Evolutionary conservation across 2,113 vertebrate genomes (phyloP).

Genomic region (Toxotes jaculatrix): DNA sequence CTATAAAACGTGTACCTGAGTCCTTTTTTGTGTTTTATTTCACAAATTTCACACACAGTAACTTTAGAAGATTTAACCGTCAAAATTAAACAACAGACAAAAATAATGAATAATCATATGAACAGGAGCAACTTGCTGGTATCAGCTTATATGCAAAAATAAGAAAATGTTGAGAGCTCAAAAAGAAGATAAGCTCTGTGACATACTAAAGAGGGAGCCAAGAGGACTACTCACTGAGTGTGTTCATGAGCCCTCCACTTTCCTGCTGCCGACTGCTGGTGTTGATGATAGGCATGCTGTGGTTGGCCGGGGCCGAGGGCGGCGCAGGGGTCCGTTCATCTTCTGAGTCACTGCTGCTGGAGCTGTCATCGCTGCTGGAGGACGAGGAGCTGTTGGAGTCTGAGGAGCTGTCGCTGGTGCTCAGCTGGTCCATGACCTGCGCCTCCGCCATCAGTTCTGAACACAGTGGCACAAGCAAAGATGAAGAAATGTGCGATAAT

Average conservation of each 20-base stretch:
- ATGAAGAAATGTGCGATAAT: neutral
- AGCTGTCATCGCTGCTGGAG: slow-evolving; percentile 92
- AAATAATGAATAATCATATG: no score
- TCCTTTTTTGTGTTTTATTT: neutral
- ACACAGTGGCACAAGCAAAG: neutral
- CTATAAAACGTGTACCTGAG: neutral
- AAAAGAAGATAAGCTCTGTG: neutral
- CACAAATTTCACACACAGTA: neutral
- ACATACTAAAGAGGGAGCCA: neutral
- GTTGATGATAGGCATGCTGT: slow-evolving; percentile 83
- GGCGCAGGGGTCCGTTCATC: slow-evolving; percentile 74
- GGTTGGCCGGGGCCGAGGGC: slow-evolving; percentile 66
- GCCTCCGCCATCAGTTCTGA: slow-evolving; percentile 97
- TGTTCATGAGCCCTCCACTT: slow-evolving; percentile 89
- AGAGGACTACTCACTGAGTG: slow-evolving; percentile 89
- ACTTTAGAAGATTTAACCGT: neutral
- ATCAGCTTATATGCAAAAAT: neutral
- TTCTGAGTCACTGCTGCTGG: slow-evolving; percentile 90
- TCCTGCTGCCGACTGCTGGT: slow-evolving; percentile 82
- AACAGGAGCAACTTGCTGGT: neutral
- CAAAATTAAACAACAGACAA: no score
- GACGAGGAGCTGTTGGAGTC: slow-evolving; percentile 94
- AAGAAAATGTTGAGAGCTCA: neutral
- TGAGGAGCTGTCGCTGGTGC: slow-evolving; percentile 93
- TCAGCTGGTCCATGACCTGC: slow-evolving; percentile 94